Percentiles rank a stretch among this genome's conserved stretches.
Conservation (phyloP, 2,888 invertebrate genomes). For the Calameuta pallipes region DNA sequence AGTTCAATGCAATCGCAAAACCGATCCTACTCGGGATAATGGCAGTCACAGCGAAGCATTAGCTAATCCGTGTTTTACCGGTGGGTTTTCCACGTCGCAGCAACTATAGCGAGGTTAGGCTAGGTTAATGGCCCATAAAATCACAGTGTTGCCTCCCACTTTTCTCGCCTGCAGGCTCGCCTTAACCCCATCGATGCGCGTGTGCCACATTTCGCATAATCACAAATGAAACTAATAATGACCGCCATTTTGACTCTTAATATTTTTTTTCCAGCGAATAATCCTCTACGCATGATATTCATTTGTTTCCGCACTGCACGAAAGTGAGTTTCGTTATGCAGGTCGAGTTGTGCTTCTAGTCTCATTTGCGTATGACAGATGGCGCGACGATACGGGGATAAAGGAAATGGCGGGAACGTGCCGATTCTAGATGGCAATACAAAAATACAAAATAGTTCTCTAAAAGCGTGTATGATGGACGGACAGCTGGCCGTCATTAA, state of each 20-base stretch:
- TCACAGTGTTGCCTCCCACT: conserved; percentile 31
- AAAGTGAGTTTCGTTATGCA: no score
- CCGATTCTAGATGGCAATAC: conserved; percentile 29
- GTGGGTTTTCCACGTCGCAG: conserved; percentile 31
- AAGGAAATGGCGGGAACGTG: conserved; percentile 1
- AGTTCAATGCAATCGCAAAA: no score
- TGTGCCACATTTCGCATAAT: no score
- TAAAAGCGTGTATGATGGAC: conserved; percentile 62
- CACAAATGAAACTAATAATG: no score
- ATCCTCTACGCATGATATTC: no score
- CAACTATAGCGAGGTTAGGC: conserved; percentile 28
- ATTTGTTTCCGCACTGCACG: no score
- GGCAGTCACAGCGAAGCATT: conserved; percentile 11
- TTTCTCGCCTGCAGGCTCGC: conserved; percentile 19
- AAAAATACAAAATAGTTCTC: conserved; percentile 57
- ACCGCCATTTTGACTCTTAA: no score
- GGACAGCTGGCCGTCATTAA: conserved; percentile 67
- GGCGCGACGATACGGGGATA: conserved; percentile 36
- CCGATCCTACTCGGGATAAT: no score
- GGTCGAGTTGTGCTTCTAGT: no score
- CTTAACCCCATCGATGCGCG: conserved; percentile 13
- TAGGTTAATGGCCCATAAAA: conserved; percentile 44
- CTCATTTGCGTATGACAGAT: conserved; percentile 25
- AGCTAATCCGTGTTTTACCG: conserved; percentile 24
- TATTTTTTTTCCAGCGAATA: no score